A percentile compares a stretch with the other conserved stretches of the same genome.
Conservation (phyloP, 2,888 invertebrate genomes). For the Conomelus anceps region DNA sequence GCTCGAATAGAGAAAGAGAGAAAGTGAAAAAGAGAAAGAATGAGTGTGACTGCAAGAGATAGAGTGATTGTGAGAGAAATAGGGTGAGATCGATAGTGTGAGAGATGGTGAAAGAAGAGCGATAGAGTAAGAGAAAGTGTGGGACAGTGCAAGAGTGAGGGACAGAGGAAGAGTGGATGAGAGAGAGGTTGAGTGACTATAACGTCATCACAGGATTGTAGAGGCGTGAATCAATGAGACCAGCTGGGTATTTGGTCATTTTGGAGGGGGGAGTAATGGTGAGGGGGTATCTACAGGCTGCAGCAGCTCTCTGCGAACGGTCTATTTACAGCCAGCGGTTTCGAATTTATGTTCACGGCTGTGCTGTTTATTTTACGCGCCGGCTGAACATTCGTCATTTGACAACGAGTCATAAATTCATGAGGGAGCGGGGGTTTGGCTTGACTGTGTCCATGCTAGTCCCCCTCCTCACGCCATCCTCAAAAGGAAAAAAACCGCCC, state of each 20-base stretch:
- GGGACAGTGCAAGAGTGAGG: no score
- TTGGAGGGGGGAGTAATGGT: not conserved
- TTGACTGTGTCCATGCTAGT: not conserved
- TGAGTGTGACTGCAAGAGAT: no score
- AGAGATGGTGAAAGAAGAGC: no score
- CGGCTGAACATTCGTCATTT: not conserved
- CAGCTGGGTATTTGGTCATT: not conserved
- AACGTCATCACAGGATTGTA: not conserved
- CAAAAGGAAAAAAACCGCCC: not conserved
- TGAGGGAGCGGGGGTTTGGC: not conserved
- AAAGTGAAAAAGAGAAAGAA: no score
- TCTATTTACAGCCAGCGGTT: not conserved
- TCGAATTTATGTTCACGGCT: not conserved
- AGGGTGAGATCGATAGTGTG: no score
- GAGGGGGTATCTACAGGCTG: not conserved
- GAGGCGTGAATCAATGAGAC: not conserved
- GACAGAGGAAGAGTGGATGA: no score
- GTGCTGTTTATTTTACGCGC: not conserved
- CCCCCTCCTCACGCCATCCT: not conserved
- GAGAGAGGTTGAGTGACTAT: not conserved
- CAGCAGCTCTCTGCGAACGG: not conserved
- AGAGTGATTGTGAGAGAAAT: no score
- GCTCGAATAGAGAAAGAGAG: no score
- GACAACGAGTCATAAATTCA: not conserved
- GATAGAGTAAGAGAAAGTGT: no score